These are phyloP conservation scores for Sabatieria punctata DNA, from an alignment of 2,888 invertebrate genomes.

Conservation along the genomic window DNA sequence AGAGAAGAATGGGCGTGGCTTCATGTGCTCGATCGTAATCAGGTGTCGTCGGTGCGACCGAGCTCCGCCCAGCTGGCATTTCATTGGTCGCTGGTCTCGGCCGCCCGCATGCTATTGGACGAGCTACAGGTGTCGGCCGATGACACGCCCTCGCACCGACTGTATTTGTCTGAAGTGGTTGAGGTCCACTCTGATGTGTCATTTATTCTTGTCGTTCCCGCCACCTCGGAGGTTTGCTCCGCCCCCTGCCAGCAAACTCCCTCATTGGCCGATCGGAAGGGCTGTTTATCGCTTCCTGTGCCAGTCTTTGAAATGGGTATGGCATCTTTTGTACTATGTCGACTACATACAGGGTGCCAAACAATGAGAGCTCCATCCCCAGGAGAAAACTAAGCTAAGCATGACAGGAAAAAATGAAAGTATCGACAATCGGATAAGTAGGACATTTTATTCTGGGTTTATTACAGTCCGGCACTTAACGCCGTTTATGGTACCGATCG, in stretches of 20 bases:
- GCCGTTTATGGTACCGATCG: no score
- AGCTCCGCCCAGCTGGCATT: slow-evolving; percentile 33
- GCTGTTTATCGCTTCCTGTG: slow-evolving; percentile 70
- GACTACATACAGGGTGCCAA: no score
- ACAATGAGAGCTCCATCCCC: no score
- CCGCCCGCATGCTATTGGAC: slow-evolving; percentile 6
- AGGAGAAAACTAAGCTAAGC: no score
- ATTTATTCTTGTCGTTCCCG: slow-evolving; percentile 75
- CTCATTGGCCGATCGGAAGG: slow-evolving; percentile 53
- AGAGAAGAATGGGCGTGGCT: slow-evolving; percentile 92
- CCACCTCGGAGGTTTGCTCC: slow-evolving; percentile 76
- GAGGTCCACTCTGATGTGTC: slow-evolving; percentile 77
- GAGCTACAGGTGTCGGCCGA: slow-evolving; percentile 6
- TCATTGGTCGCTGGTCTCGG: slow-evolving; percentile 22
- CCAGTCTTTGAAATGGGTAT: slow-evolving; percentile 50
- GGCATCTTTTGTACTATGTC: no score
- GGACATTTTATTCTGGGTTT: no score
- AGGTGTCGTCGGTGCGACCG: slow-evolving; percentile 2
- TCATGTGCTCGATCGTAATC: slow-evolving; percentile 40
- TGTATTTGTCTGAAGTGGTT: slow-evolving; percentile 82
- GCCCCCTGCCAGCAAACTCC: slow-evolving; percentile 47
- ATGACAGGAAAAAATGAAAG: no score
- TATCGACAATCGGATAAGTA: no score
- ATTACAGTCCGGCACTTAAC: no score
- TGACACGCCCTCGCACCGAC: slow-evolving; percentile 32